These are phyloP conservation scores for Drosophila flavopinicola DNA, from an alignment of 2,888 invertebrate species.

Conservation along the genomic window DNA sequence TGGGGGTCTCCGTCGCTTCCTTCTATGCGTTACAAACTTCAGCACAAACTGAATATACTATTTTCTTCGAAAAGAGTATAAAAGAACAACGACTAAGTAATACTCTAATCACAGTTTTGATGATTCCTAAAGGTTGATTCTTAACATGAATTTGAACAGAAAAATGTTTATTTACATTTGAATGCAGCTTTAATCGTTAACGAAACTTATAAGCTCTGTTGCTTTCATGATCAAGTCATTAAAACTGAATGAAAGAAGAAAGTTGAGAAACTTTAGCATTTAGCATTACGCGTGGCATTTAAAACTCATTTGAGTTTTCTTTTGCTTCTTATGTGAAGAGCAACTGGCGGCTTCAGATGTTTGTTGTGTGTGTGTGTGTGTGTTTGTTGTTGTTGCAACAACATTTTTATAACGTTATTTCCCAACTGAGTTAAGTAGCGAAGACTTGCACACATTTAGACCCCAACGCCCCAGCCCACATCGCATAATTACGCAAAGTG, in stretches of 20 bases:
- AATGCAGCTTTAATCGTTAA: too few species aligned
- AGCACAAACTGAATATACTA: too few species aligned
- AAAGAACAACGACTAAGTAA: too few species aligned
- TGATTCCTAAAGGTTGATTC: too few species aligned
- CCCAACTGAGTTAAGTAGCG: conserved; percentile 74
- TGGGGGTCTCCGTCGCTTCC: too few species aligned
- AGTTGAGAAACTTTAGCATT: conserved; percentile 8
- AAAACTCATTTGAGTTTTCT: conserved; percentile 49
- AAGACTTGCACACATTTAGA: conserved; percentile 33
- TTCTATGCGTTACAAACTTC: too few species aligned
- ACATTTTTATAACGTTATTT: conserved; percentile 69
- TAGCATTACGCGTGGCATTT: conserved; percentile 25
- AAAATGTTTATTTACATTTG: too few species aligned
- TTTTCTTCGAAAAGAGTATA: too few species aligned
- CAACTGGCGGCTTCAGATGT: conserved; percentile 23
- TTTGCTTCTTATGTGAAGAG: background rate
- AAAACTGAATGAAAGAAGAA: conserved; percentile 15
- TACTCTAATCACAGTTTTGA: too few species aligned
- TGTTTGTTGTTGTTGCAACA: conserved; percentile 16
- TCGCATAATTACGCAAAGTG: conserved; percentile 69
- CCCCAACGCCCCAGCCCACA: conserved; percentile 12
- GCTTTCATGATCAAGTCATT: too few species aligned
- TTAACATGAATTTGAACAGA: too few species aligned
- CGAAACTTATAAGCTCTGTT: too few species aligned
- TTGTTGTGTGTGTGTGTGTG: conserved; percentile 9